Evolutionary conservation across 2,113 vertebrate genomes (phyloP), one percentile per base, ranked within the genome.

Genomic region (Drymodes brunneopygia): DNA sequence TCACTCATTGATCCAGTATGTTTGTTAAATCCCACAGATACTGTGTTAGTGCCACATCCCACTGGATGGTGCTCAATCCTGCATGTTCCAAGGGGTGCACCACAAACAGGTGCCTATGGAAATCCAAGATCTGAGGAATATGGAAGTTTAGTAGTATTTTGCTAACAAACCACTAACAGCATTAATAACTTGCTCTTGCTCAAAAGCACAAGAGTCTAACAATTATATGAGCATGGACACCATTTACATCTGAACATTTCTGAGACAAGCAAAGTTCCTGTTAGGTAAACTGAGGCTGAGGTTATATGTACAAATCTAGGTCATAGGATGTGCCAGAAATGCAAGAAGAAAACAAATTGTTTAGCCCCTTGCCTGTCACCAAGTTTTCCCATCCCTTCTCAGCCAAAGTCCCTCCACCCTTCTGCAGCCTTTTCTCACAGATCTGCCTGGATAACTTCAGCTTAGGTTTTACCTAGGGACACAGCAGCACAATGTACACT

Each of bases 61-160:
- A 36, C 25, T 45, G 62, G n/a, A 57, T 6, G 3, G 60, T 38
- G 31, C 12, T 89, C 56, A 35, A 5, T 16, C 61, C 62, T 38
- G 12, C 8, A 0, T 29, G 40, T 56, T 54, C 48, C 15, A 25
- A 47, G 40, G 57, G 10, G 4, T 0, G 0, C 23, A 67, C 3
- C 60, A 90, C 24, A 38, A 73, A 62, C 9, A 56, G 36, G 27
- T 38, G 29, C 22, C 61, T 36, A 36, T 3, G 9, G 42, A 75
- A 81, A 42, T 14, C n/a, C 50, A 62, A 58, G 60, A 62, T 6
- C 56, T 57, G 35, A 33, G 29, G 24, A 88, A 87, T 6, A 5
- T 2, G 9, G 15, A 66, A 48, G 58, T 73, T 27, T 44, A 89
- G 45, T 29, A 11, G n/a, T 25, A 92, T 61, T 85, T 64, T 67